Conservation (phyloP, 2,797 vertebrate genomes). For the Macropodus opercularis region DNA sequence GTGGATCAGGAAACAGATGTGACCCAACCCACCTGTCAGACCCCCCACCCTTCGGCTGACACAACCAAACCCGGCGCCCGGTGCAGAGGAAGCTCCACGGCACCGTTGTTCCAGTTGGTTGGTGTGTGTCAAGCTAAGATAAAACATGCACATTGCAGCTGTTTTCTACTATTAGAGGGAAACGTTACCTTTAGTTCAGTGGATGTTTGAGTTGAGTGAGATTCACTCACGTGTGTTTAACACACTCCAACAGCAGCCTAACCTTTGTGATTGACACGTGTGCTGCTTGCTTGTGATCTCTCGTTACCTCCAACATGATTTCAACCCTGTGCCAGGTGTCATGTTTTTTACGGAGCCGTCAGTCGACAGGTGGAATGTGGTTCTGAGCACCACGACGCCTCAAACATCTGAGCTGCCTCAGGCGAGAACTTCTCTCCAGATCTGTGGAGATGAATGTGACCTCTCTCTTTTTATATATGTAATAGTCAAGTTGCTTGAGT, state of each 20-base stretch:
- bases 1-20: constrained; percentile 65
- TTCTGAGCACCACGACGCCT: constrained; percentile 6
- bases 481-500: no score
- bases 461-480: no score
- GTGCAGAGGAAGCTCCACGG: constrained; percentile 23
- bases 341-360: background rate
- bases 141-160: no score
- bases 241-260: background rate
- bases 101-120: no score
- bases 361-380: constrained; percentile 14
- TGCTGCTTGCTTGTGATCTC: background rate
- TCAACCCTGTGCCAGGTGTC: constrained; percentile 1
- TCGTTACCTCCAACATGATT: background rate
- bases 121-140: no score
- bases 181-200: background rate
- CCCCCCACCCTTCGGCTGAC: constrained; percentile 47
- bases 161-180: no score
- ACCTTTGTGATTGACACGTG: background rate
- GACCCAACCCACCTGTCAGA: constrained; percentile 68
- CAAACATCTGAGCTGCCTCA: constrained; percentile 13
- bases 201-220: background rate
- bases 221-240: background rate
- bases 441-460: background rate
- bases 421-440: background rate
- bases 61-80: constrained; percentile 12